phyloP scores from a whole-genome alignment of 1,140 invertebrate genomes.

The Bombyx mandarina region DNA sequence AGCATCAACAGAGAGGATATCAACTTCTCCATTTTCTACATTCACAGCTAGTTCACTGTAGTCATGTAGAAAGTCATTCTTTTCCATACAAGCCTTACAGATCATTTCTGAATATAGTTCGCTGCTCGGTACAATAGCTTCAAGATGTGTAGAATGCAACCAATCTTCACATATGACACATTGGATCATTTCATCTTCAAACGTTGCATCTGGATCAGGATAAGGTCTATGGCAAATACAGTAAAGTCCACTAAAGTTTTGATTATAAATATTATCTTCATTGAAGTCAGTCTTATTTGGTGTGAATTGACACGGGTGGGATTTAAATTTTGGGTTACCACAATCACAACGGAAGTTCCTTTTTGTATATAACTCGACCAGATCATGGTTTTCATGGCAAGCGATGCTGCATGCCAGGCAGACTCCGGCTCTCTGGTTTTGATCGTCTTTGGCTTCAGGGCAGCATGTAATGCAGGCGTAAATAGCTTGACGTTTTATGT shows the following conservation, averaged over 20 bases:
- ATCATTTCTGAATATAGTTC: constrained; percentile 85
- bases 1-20: constrained; percentile 12
- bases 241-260: constrained; percentile 95
- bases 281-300: constrained; percentile 80
- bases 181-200: constrained; percentile 95
- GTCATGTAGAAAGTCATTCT: constrained; percentile 81
- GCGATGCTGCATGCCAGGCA: constrained; percentile 95
- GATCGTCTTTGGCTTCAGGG: constrained; percentile 70
- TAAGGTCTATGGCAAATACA: constrained; percentile 96
- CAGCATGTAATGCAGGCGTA: constrained; percentile 96
- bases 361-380: constrained; percentile 98
- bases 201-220: constrained; percentile 88
- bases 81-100: constrained; percentile 80
- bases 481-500: constrained; percentile 92
- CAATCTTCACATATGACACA: constrained; percentile 98
- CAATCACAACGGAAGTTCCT: constrained; percentile 97
- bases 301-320: constrained; percentile 80
- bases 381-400: constrained; percentile 96
- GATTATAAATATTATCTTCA: constrained; percentile 88
- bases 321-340: constrained; percentile 89
- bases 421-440: constrained; percentile 81
- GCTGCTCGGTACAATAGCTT: constrained; percentile 72
- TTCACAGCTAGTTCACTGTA: constrained; percentile 73
- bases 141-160: constrained; percentile 91
- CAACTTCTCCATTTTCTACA: constrained; percentile 26